Conservation (phyloP, 92 coral and sea anemone genomes). For the Galaxea fascicularis region DNA sequence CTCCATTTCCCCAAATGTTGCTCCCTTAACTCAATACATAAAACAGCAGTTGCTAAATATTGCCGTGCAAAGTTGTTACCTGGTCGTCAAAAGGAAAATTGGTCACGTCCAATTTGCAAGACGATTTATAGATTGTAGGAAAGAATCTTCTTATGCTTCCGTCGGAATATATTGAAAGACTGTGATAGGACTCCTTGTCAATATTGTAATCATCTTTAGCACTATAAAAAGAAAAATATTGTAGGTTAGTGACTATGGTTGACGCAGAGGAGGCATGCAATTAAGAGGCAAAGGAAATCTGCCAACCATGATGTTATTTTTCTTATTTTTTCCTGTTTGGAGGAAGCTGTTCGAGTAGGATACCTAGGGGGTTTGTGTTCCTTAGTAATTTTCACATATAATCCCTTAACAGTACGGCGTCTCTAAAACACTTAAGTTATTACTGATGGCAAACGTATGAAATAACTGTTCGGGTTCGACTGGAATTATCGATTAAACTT, state of each 20-base stretch:
- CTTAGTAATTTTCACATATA: too few species aligned
- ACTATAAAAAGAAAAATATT: constrained; percentile 30
- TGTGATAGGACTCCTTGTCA: constrained; percentile 76
- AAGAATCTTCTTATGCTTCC: constrained; percentile 78
- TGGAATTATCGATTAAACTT: too few species aligned
- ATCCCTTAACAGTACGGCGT: too few species aligned
- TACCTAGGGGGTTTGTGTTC: too few species aligned
- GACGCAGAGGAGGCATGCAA: not conserved
- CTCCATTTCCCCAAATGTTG: not conserved
- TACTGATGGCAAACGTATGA: too few species aligned
- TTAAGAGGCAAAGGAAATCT: too few species aligned
- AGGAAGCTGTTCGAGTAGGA: too few species aligned
- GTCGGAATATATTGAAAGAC: constrained; percentile 75
- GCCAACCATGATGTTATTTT: too few species aligned
- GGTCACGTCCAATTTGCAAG: constrained; percentile 81
- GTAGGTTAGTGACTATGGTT: not conserved
- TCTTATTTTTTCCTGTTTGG: too few species aligned
- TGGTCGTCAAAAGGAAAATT: constrained; percentile 91
- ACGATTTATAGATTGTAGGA: constrained; percentile 89
- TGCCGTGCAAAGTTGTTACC: constrained; percentile 42
- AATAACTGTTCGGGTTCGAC: too few species aligned
- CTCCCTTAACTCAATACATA: not conserved
- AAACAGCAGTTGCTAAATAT: not conserved
- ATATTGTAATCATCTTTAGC: constrained; percentile 87
- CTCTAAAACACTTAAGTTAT: too few species aligned